Evolutionary conservation across 2,113 vertebrate genomes (phyloP), one percentile per base, ranked within the genome.

Genomic region (Tragulus kanchil): DNA sequence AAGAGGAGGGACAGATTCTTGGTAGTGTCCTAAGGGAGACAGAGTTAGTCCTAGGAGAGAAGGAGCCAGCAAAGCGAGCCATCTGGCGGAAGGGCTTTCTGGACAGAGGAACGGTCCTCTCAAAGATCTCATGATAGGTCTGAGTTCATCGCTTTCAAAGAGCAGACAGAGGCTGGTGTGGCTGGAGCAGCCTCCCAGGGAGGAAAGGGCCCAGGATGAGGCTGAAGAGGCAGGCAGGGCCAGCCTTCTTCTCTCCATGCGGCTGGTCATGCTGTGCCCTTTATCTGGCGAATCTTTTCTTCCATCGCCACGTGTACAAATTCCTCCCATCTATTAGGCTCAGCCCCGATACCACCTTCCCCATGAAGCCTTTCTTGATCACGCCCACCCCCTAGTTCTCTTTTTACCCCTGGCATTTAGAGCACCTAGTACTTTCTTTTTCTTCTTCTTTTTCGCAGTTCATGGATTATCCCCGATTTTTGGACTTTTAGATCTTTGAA

Each of bases 401-500:
- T 77, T 90, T 87, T 90, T 81, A 28, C 61, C 89, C 23, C 58
- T 48, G 56, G n/a, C 26, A 15, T 89, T 48, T 92, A 61, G 62
- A 52, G 6, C 16, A 62, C 23, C 79, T 85, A 21, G 15, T 65
- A 13, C 21, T 87, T 95, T 82, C 78, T 79, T 79, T 21, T 79
- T 79, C 52, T 79, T 79, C 50, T 23, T 88, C 50, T 50, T 6
- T 59, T 83, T 79, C 8, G 36, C 52, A 71, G 15, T 83, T 84
- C 23, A 78, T 77, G 4, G 56, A n/a, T 82, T 48, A 78, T n/a
- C 77, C 17, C 21, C n/a, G 2, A 6, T 23, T 64, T 92, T 64
- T 87, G 69, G 61, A 81, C 23, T 62, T 90, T 28, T 12, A 83
- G 87, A 48, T 59, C 45, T 89, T 90, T 54, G 67, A 87, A 90